Evolutionary conservation across 2,113 vertebrate species (phyloP).

Genomic region (Pomatorhinus ruficollis): DNA sequence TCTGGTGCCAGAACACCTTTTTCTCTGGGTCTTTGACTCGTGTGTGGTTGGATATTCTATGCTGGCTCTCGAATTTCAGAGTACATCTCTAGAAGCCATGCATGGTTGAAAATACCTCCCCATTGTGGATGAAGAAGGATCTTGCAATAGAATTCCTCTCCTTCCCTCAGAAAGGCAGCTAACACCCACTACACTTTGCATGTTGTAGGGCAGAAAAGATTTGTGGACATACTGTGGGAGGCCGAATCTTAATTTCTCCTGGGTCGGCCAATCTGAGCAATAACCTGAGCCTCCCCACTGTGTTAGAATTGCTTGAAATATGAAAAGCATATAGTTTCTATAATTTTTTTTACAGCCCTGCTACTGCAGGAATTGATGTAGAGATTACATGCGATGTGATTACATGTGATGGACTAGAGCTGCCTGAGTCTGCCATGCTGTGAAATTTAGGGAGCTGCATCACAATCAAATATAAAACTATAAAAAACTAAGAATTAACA

Average conservation of each 20-base stretch:
- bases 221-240: not conserved
- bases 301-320: not conserved
- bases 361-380: not conserved
- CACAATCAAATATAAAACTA: not conserved
- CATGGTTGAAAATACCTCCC: not conserved
- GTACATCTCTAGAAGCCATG: not conserved
- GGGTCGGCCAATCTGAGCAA: not conserved
- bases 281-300: not conserved
- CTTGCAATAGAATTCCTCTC: not conserved
- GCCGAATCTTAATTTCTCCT: not conserved
- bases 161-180: not conserved
- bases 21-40: not conserved
- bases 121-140: not conserved
- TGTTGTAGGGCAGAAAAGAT: not conserved
- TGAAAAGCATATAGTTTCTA: not conserved
- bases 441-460: not conserved
- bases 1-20: not conserved
- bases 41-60: not conserved
- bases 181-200: not conserved
- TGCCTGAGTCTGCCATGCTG: not conserved
- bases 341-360: not conserved
- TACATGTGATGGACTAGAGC: not conserved
- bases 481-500: not conserved
- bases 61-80: not conserved
- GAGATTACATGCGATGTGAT: accelerated